Conservation (phyloP, 2,888 invertebrate genomes). For the Glaucopsyche alexis region DNA sequence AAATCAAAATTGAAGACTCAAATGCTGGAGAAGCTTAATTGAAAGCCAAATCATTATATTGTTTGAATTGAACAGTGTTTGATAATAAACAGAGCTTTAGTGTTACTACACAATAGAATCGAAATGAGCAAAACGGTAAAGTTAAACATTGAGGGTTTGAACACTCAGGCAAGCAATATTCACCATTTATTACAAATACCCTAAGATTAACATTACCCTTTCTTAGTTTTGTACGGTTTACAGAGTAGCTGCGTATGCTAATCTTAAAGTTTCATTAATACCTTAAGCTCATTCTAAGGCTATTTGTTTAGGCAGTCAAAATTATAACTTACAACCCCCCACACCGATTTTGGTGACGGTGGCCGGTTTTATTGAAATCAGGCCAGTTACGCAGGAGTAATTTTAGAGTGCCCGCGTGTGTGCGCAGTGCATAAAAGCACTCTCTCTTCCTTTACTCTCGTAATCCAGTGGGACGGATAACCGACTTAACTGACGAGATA, state of each 20-base stretch:
- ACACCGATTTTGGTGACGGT: too few species aligned
- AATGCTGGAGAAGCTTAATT: not conserved
- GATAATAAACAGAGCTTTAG: not conserved
- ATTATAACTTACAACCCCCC: too few species aligned
- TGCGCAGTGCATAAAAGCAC: too few species aligned
- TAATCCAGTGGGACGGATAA: too few species aligned
- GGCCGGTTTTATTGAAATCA: too few species aligned
- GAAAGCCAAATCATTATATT: constrained; percentile 41
- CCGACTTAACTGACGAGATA: too few species aligned
- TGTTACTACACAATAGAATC: not conserved
- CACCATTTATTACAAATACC: constrained; percentile 47
- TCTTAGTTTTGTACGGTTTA: constrained; percentile 42
- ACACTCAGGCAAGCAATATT: constrained; percentile 60
- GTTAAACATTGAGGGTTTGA: constrained; percentile 45
- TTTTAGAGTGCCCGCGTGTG: too few species aligned
- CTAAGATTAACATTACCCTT: constrained; percentile 49
- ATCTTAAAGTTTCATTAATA: too few species aligned
- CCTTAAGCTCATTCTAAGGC: too few species aligned
- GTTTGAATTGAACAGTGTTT: constrained; percentile 34
- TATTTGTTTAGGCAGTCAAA: too few species aligned
- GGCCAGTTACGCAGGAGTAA: too few species aligned
- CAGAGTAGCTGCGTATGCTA: not conserved
- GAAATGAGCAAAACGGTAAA: constrained; percentile 9
- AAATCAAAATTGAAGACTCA: not conserved
- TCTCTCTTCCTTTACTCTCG: too few species aligned